Percentiles rank a stretch among this genome's conserved stretches.
These are phyloP conservation scores for Lytechinus pictus DNA, from an alignment of 35 echinoderm and acorn worm species.

Conservation along the genomic window DNA sequence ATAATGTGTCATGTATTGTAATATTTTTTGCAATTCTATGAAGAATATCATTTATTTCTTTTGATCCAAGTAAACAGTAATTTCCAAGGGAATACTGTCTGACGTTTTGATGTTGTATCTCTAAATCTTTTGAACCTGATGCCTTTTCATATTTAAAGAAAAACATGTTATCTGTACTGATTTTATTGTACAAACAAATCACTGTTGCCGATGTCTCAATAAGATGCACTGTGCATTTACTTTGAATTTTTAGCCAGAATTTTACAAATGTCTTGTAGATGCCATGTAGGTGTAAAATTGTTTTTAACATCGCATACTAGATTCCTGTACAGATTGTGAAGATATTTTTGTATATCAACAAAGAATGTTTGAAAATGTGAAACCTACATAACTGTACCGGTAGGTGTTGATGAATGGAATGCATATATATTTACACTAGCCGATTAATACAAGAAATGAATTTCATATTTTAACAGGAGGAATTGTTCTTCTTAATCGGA, in stretches of 20 bases:
- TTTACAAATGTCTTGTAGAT: constrained; percentile 3
- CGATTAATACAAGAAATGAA: background rate
- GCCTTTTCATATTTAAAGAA: constrained; percentile 15
- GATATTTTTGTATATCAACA: background rate
- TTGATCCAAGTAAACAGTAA: background rate
- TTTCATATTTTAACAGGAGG: background rate
- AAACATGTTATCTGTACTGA: background rate
- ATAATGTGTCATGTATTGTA: background rate
- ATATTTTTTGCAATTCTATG: background rate
- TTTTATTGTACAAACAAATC: background rate
- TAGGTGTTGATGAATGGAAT: background rate
- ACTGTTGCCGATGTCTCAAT: background rate
- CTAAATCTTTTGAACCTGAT: background rate
- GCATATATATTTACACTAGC: constrained; percentile 12
- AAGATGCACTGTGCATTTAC: background rate
- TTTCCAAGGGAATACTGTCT: background rate
- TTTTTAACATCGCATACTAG: background rate
- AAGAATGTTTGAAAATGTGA: constrained; percentile 20
- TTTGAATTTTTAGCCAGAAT: background rate
- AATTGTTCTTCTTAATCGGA: background rate
- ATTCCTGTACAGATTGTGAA: constrained; percentile 4
- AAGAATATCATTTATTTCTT: background rate
- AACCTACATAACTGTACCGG: background rate
- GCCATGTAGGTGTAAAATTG: background rate
- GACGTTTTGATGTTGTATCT: background rate